Conservation (phyloP, 2,113 vertebrate species). For the Rhea americana region DNA sequence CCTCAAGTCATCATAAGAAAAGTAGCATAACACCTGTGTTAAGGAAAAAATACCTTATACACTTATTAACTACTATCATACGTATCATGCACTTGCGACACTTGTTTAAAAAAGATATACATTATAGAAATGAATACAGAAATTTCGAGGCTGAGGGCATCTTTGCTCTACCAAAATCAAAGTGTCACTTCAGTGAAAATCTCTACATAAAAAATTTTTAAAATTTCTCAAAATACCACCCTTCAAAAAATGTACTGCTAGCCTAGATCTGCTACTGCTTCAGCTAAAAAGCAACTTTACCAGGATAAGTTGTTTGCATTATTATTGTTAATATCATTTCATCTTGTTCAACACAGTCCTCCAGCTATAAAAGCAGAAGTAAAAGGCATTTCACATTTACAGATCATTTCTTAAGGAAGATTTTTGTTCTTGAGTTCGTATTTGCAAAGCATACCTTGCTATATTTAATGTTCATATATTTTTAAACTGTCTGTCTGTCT, state of each 20-base stretch:
- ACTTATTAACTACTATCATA: neutral
- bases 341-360: neutral
- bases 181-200: neutral
- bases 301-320: neutral
- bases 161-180: neutral
- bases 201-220: neutral
- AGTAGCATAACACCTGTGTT: neutral
- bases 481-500: neutral
- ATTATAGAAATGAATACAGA: neutral
- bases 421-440: neutral
- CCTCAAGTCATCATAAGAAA: slow-evolving; percentile 49
- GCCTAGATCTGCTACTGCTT: neutral
- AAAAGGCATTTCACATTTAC: neutral
- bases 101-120: neutral
- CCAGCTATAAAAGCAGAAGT: neutral
- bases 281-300: neutral
- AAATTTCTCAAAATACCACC: neutral
- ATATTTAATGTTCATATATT: neutral
- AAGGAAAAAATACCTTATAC: neutral
- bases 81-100: neutral
- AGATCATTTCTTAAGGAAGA: neutral
- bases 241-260: neutral
- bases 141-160: neutral
- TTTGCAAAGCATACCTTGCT: neutral
- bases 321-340: rapidly evolving